Base-by-base conservation (phyloP, 2,888 invertebrate genomes). In the Marronus borbonicus region DNA sequence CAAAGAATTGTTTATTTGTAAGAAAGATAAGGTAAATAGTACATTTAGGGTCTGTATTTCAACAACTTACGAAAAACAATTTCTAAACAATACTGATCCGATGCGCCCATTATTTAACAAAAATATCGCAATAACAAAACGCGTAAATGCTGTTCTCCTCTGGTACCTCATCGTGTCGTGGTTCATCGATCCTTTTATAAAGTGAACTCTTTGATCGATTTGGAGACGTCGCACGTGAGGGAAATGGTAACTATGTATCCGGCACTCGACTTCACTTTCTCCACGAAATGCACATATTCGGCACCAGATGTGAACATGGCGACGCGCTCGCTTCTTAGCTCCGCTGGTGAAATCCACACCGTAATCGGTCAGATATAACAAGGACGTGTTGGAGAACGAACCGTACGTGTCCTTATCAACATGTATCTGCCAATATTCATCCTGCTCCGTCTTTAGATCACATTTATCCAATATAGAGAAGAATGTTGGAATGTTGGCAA, bases 371-470 rank as follows among this genome's bases (percentile, higher is more conserved):
- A 97, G 89, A 87, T 97, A 97, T 0, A 97, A 88, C 17, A 97
- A 88, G 7, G 96, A 93, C 24, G 97, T 97, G 85, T 95, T 97
- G 87, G 96, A 96, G 86, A 96, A 97, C 78, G 95, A 93, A 85
- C 94, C 93, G 85, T 96, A 96, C 0, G 96, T 95, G 86, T 94
- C 96, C 91, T 96, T 96, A 88, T 97, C 97, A 58, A 96, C 92
- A 90, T 97, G 96, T 20, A 93, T 92, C 89, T 96, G 95, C 97
- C 97, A 97, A 87, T 97, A 97, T 88, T 97, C 95, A 89, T 97
- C 96, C 87, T 96, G 95, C 24, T 92, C 85, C 1, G 94, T 95
- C 82, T 92, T 92, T 1, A 96, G 92, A 60, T 93, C 90, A 68
- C 89, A 91, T 80, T 93, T 90, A 24, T 93, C 95, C 81, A 97